Evolutionary conservation across 92 coral and sea anemone genomes (phyloP).

Genomic region (Virgularia gustaviana): DNA sequence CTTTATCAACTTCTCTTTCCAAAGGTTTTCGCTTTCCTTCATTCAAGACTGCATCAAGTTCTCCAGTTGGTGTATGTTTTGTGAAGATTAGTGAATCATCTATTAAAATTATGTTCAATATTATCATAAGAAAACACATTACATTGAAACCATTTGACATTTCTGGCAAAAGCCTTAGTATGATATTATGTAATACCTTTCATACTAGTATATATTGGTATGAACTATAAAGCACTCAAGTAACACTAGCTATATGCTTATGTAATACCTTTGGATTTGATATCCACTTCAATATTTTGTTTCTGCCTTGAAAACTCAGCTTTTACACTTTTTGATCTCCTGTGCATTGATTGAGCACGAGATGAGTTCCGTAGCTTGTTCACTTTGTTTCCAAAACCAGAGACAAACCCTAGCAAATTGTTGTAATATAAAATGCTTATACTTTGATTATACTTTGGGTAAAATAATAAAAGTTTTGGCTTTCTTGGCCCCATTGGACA

Average conservation of each 20-base stretch:
- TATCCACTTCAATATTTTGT: constrained; percentile 1
- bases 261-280: constrained; percentile 44
- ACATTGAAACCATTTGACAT: no score
- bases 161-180: no score
- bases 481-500: no score
- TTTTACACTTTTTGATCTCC: constrained; percentile 90
- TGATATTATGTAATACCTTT: no score
- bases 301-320: constrained; percentile 78
- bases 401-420: constrained; percentile 65
- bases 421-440: neutral
- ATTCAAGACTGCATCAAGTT: constrained; percentile 4
- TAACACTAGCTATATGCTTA: no score
- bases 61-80: neutral
- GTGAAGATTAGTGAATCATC: constrained; percentile 31
- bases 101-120: no score
- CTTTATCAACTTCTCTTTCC: constrained; percentile 32
- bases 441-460: neutral
- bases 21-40: constrained; percentile 27
- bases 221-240: no score
- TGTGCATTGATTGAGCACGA: constrained; percentile 49
- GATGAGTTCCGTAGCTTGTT: constrained; percentile 26
- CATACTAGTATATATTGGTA: no score
- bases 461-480: no score
- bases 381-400: constrained; percentile 51
- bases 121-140: no score